Evolutionary conservation across 2,797 vertebrate species (phyloP).

Genomic region (Pipistrellus kuhlii): DNA sequence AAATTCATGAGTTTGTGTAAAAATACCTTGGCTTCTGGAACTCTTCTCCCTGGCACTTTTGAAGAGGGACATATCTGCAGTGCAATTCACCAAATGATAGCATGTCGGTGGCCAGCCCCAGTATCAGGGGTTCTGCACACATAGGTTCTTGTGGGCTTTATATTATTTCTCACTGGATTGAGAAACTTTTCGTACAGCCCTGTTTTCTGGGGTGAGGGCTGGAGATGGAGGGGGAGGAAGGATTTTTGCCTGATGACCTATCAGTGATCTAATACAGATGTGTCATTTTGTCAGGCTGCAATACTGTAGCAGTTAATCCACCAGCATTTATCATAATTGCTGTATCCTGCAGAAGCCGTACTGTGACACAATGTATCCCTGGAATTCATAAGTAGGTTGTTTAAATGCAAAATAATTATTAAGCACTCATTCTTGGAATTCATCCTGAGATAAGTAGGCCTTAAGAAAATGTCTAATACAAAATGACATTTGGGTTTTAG

Average conservation of each 20-base stretch:
- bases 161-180: background rate
- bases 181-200: background rate
- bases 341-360: conserved; percentile 74
- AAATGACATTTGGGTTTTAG: conserved; percentile 85
- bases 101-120: background rate
- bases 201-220: conserved; percentile 50
- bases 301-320: conserved; percentile 75
- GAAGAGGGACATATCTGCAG: background rate
- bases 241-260: conserved; percentile 71
- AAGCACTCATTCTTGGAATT: conserved; percentile 83
- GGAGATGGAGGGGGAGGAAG: background rate
- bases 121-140: background rate
- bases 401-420: conserved; percentile 86
- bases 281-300: conserved; percentile 76
- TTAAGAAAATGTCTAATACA: conserved; percentile 85
- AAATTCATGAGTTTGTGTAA: conserved; percentile 43
- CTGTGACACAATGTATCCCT: conserved; percentile 80
- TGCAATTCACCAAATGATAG: background rate
- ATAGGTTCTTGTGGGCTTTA: background rate
- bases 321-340: conserved; percentile 80
- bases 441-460: conserved; percentile 85
- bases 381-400: conserved; percentile 85
- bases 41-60: conserved; percentile 18
- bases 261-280: conserved; percentile 75
- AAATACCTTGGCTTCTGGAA: conserved; percentile 59